Conservation (phyloP, 2,797 vertebrate genomes). For the Tinamus major region DNA sequence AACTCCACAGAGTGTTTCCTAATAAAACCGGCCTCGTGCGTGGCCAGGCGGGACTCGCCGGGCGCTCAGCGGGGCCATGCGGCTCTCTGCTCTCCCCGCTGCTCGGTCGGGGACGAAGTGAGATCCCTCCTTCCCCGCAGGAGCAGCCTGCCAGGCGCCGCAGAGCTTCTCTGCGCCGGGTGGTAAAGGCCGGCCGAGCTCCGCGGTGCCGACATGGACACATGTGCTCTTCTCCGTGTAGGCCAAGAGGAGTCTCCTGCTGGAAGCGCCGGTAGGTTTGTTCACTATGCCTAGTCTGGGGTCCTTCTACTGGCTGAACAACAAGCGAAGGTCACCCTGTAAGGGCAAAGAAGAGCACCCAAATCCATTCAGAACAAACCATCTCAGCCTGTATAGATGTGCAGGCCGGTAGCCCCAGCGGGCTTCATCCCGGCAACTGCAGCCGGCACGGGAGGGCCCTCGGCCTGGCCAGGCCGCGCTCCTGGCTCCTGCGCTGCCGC, state of each 20-base stretch:
- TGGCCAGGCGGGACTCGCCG: constrained; percentile 3
- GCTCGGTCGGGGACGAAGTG: neutral
- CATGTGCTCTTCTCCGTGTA: neutral
- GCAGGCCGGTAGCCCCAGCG: neutral
- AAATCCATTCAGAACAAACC: neutral
- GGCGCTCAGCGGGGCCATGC: neutral
- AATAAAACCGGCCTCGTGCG: neutral
- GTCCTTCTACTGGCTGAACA: neutral
- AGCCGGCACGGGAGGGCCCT: accelerated
- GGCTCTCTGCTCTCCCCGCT: neutral
- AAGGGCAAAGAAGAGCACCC: neutral
- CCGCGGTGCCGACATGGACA: neutral
- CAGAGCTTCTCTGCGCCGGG: neutral
- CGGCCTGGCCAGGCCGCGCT: neutral
- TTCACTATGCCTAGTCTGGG: neutral
- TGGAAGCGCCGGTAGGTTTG: neutral
- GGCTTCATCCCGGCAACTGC: neutral
- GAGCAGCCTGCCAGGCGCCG: neutral
- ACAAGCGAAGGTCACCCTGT: neutral
- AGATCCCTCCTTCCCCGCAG: neutral
- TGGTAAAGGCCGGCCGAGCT: neutral
- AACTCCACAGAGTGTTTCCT: neutral
- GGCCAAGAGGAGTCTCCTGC: neutral
- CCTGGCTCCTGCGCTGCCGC: neutral
- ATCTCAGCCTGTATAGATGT: neutral